phyloP scores from a whole-genome alignment of 53 echinoderm and acorn worm genomes.

The Echinarachnius parma region DNA sequence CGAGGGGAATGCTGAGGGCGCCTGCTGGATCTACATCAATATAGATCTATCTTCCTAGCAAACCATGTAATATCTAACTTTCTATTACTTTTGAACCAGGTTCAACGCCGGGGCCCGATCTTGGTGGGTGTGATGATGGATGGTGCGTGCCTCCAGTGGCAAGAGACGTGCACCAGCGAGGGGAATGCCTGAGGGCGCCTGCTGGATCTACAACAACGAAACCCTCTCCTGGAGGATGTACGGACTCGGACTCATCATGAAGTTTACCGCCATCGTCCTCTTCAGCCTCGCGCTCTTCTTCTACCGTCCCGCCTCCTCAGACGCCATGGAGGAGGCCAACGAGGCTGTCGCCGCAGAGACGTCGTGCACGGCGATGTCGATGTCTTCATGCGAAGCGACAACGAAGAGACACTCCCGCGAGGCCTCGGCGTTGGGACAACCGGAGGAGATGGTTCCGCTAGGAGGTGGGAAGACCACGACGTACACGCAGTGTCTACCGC shows the following conservation, averaged over 20 bases:
- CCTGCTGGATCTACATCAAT: slow-evolving; percentile 74
- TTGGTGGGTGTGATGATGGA: slow-evolving; percentile 58
- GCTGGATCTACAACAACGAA: slow-evolving; percentile 61
- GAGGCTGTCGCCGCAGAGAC: slow-evolving; percentile 12
- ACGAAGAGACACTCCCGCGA: too few relatives aligned
- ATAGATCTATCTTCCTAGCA: too few relatives aligned
- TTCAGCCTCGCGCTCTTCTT: slow-evolving; percentile 42
- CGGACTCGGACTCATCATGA: slow-evolving; percentile 51
- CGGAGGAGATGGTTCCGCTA: slow-evolving; percentile 18
- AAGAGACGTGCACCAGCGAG: slow-evolving; percentile 54
- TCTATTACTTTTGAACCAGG: slow-evolving; percentile 18
- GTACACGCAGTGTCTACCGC: too few relatives aligned
- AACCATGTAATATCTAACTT: too few relatives aligned
- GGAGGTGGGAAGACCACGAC: too few relatives aligned
- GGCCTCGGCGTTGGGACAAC: too few relatives aligned
- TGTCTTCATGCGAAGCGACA: too few relatives aligned
- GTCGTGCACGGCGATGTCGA: too few relatives aligned
- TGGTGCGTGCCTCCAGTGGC: slow-evolving; percentile 63
- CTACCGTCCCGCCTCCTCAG: slow-evolving; percentile 50
- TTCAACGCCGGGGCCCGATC: slow-evolving; percentile 51
- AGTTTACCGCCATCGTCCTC: slow-evolving; percentile 45
- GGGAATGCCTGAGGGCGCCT: slow-evolving; percentile 55
- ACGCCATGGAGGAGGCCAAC: slow-evolving; percentile 16
- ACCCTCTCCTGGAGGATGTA: slow-evolving; percentile 55
- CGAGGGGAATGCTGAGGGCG: slow-evolving; percentile 46